These are phyloP conservation scores for Brenthis ino DNA, from an alignment of 2,888 invertebrate genomes.

Conservation along the genomic window DNA sequence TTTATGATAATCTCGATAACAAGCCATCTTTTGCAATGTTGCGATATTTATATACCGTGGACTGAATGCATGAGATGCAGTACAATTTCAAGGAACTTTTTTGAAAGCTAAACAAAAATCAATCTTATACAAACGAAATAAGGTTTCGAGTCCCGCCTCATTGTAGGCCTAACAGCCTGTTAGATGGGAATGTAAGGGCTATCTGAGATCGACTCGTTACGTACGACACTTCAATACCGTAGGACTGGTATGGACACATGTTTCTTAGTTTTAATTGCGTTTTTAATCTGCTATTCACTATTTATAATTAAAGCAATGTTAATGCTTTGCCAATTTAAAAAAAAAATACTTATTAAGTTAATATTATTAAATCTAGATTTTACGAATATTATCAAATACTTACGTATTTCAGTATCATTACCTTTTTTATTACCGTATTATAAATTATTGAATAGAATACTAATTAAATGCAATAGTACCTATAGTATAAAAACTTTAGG, in stretches of 20 bases:
- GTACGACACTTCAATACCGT: constrained; percentile 65
- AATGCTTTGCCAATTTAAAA: background rate
- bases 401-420: too few relatives aligned
- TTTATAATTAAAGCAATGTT: background rate
- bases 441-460: too few relatives aligned
- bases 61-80: constrained; percentile 26
- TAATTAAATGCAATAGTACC: too few relatives aligned
- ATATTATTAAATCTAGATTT: too few relatives aligned
- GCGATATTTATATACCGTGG: constrained; percentile 26
- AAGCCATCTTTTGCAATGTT: constrained; percentile 30
- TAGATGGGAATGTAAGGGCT: constrained; percentile 45
- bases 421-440: too few relatives aligned
- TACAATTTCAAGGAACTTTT: constrained; percentile 20
- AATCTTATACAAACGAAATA: constrained; percentile 14
- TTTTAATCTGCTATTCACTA: constrained; percentile 28
- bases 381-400: too few relatives aligned
- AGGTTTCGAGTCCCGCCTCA: constrained; percentile 7
- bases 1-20: constrained; percentile 31
- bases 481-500: too few relatives aligned
- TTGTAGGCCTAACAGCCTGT: constrained; percentile 41
- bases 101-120: constrained; percentile 5
- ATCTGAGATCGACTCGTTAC: constrained; percentile 67
- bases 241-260: constrained; percentile 34
- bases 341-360: background rate
- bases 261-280: constrained; percentile 27